Evolutionary conservation across 2,797 vertebrate species (phyloP), one percentile per base, ranked within the genome.

Genomic region (Tapera naevia): DNA sequence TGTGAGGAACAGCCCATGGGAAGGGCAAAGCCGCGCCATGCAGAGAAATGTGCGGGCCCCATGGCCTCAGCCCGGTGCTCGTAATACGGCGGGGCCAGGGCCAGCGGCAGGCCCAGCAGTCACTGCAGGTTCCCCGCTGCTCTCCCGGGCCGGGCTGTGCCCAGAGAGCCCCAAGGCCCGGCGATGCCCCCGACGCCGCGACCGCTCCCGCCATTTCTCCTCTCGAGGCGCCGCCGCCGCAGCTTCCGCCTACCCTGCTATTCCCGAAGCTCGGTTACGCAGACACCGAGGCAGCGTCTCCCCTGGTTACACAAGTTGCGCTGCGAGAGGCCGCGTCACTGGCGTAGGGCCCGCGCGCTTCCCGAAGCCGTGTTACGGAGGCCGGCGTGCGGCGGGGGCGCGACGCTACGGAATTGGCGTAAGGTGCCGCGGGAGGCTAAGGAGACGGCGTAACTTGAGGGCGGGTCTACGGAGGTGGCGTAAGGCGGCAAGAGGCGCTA

Each of bases 41-140:
- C 10, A 53, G 13, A 7, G 13, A 35, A n/a, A 9, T 0, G 2
- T 3, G 13, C 13, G 11, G 23, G 16, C 17, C 5, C 13, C 1
- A 19, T 2, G 15, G 17, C 14, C 37, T 10, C 50, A n/a, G 5
- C 66, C 51, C 54, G 4, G 11, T 2, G 7, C 28, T 7, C 2
- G 50, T 14, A 17, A 37, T 50, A 7, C 2, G 1, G 35, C 2
- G 13, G 8, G 32, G 11, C 27, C 61, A 16, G n/a, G 27, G 22
- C 12, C 41, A 43, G 43, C n/a, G n/a, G n/a, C n/a, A n/a, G n/a
- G n/a, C n/a, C n/a, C 88, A 18, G 28, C 8, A 11, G 41, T 37
- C 33, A 0, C 22, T 3, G 15, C 53, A 9, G 30, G 8, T 12
- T 41, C 25, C 30, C 9, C 10, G 2, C 30, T 7, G 43, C 23